Conservation (phyloP, 2,888 invertebrate species). For the Perithous albicinctus region DNA sequence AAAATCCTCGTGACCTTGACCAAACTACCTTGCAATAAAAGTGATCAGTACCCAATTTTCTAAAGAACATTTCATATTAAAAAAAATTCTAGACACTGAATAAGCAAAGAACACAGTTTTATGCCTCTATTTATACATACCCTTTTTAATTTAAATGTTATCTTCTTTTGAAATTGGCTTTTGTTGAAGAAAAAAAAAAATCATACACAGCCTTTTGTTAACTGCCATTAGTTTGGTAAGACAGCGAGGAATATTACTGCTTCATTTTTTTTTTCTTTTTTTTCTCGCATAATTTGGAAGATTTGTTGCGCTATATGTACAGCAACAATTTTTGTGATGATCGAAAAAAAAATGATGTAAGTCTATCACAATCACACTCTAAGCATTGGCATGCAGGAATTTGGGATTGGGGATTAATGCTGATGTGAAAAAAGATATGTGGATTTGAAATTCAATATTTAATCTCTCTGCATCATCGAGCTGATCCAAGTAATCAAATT, state of each 20-base stretch:
- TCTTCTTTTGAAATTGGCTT: constrained; percentile 22
- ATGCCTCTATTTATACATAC: constrained; percentile 35
- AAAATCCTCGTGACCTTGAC: constrained; percentile 55
- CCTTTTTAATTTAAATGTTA: constrained; percentile 66
- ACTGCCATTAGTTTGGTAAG: constrained; percentile 66
- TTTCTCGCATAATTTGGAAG: constrained; percentile 11
- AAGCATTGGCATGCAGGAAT: constrained; percentile 81
- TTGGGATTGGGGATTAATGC: constrained; percentile 59
- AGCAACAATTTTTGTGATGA: constrained; percentile 48
- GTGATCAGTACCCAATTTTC: constrained; percentile 52
- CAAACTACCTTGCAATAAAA: constrained; percentile 50
- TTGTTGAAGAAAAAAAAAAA: constrained; percentile 8
- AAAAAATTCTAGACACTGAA: constrained; percentile 26
- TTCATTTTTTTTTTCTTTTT: constrained; percentile 19
- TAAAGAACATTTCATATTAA: constrained; percentile 25
- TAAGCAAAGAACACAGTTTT: background rate
- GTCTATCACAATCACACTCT: constrained; percentile 84
- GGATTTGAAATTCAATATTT: background rate
- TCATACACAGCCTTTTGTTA: constrained; percentile 45
- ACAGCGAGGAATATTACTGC: constrained; percentile 70
- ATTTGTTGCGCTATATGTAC: constrained; percentile 40
- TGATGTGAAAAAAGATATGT: constrained; percentile 1
- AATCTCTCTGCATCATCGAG: background rate
- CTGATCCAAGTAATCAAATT: constrained; percentile 22
- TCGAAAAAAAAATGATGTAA: constrained; percentile 65